Evolutionary conservation across 1,140 invertebrate species (phyloP).

Genomic region (Scaptomyza montana): DNA sequence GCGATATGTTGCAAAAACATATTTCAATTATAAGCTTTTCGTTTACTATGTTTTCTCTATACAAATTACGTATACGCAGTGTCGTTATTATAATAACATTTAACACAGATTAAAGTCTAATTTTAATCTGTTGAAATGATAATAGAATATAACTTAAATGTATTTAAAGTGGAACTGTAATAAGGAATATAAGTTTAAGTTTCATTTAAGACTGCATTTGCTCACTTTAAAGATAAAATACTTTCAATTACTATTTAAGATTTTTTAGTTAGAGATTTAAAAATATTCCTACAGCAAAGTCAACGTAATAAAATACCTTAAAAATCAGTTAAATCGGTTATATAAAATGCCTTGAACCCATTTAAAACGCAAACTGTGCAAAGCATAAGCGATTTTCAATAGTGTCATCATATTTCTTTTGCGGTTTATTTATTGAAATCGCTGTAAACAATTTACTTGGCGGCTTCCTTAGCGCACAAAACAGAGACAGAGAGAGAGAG

Average conservation of each 20-base stretch:
- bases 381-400: not conserved
- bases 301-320: too few species aligned
- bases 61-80: not conserved
- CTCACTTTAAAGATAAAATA: too few species aligned
- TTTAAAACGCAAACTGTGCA: not conserved
- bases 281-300: too few species aligned
- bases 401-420: constrained; percentile 5
- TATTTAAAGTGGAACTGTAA: too few species aligned
- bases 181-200: too few species aligned
- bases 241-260: too few species aligned
- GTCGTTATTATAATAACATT: not conserved
- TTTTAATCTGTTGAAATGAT: not conserved
- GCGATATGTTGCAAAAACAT: not conserved
- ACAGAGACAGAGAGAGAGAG: constrained; percentile 30
- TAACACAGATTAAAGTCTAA: not conserved
- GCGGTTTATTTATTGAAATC: constrained; percentile 28
- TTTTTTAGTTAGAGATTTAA: too few species aligned
- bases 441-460: constrained; percentile 32
- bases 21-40: constrained; percentile 2
- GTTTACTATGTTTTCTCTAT: too few species aligned
- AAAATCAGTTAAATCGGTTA: too few species aligned
- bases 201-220: too few species aligned
- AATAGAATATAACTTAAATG: too few species aligned
- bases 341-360: too few species aligned
- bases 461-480: not conserved